Evolutionary conservation across 2,797 vertebrate genomes (phyloP), one percentile per base, ranked within the genome.

Genomic region (Galago senegalensis): DNA sequence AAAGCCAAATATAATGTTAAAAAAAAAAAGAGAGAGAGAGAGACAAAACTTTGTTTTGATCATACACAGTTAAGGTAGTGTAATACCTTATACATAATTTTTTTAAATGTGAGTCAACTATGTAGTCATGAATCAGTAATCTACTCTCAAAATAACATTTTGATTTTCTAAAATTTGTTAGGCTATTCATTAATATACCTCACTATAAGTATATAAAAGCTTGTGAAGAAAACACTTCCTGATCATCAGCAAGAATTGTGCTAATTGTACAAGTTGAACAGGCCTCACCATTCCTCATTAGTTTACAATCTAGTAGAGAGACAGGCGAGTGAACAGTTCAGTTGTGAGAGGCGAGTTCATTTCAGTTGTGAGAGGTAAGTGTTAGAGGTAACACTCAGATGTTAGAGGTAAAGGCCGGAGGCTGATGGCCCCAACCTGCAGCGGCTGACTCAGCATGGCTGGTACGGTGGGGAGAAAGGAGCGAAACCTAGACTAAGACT

Each of bases 311-410:
- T 72, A 79, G 46, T 37, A 69, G 53, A 34, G 34, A 89, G 43
- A 79, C 13, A 53, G 37, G 56, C 67, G 93, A 97, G 95, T 77
- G 95, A 91, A 82, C 67, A 94, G 86, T 60, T 91, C 81, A 79
- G 67, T 43, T 43, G 40, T 43, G 40, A 43, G 7, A 43, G 40
- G 40, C 40, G 5, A 43, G 40, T 43, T 43, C 40, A 82, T 88
- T 95, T 94, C 91, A 95, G 73, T 31, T 61, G 61, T 75, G 40
- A 46, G 12, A 21, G 46, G 9, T 90, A 73, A 94, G 76, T 29
- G 58, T 61, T 37, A 10, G 67, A 40, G 40, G 40, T 43, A 43
- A 43, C 40, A 43, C 40, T 43, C 40, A 43, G 40, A 43, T 43
- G 76, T 37, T 11, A 69, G 34, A 92, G 49, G 73, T 60, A 90